phyloP scores from a whole-genome alignment of 2,113 vertebrate genomes.

The Cephalopterus ornatus region DNA sequence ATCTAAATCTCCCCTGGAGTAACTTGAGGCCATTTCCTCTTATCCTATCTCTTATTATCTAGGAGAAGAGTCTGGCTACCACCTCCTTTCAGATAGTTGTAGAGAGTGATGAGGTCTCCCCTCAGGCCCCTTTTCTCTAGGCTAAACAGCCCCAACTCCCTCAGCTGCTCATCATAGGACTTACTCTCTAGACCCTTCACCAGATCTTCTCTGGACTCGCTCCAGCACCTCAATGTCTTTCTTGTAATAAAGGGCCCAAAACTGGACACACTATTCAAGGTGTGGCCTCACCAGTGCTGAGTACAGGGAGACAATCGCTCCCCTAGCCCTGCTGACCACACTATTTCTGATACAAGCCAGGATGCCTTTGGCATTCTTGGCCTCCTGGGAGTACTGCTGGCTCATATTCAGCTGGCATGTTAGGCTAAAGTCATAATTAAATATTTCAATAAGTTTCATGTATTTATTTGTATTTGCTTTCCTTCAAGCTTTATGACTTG shows the following conservation, averaged over 20 bases:
- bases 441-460: not conserved
- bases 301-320: too few species aligned
- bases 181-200: not conserved
- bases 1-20: not conserved
- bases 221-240: not conserved
- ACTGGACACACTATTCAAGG: rapidly evolving
- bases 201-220: not conserved
- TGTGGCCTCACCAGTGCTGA: rapidly evolving
- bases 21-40: not conserved
- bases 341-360: not conserved
- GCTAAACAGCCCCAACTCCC: not conserved
- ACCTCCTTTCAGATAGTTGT: not conserved
- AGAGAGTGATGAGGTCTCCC: not conserved
- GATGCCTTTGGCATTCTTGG: not conserved
- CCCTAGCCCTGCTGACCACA: not conserved
- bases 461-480: constrained; percentile 50
- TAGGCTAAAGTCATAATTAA: not conserved
- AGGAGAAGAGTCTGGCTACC: not conserved
- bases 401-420: not conserved
- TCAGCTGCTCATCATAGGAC: not conserved
- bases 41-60: not conserved
- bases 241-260: not conserved
- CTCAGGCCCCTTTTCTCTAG: not conserved
- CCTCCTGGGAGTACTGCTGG: not conserved
- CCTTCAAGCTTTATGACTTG: constrained; percentile 52